Evolutionary conservation across 2,888 invertebrate species (phyloP), one percentile per base, ranked within the genome.

Genomic region (Cryptocephalus primarius): DNA sequence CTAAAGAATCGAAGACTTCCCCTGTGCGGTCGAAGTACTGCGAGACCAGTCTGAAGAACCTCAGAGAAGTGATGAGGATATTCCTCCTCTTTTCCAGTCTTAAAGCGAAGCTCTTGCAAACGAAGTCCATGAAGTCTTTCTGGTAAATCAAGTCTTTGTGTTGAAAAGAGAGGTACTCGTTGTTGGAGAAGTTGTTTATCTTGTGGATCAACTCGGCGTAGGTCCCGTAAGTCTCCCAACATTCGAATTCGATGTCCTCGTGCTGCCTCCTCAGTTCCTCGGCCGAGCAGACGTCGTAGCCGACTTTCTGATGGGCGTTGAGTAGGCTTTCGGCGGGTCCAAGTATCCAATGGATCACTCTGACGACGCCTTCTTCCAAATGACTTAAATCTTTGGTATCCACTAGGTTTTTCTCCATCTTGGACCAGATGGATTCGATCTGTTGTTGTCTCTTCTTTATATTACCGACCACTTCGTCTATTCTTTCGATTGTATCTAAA

Each of bases 81-180:
- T 84, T 86, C 48, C 85, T 73, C 38, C 88, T 70, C 38, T 83
- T 74, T 61, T 88, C 86, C 44, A 60, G 71, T 10, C 88, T 73
- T 32, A 79, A 78, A 1, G 86, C 85, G 63, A 87, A 88, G 60
- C 83, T 84, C 47, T 84, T 77, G 58, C 85, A 86, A 1, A 87
- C 82, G 50, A 84, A 85, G 68, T 88, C 85, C 84, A 88, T 87
- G 63, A 87, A 87, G 62, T 87, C 85, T 51, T 82, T 75, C 60
- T 85, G 84, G 1, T 84, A 81, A 50, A 79, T 71, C 42, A 88
- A 69, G 65, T 86, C 85, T 60, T 75, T 76, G 39, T 75, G 75
- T 39, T 71, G 70, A 32, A 60, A 50, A 8, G 60, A 62, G 39
- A 62, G 43, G 44, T 61, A 66, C 42, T 71, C 74, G 41, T 70